Percentiles rank a stretch among this genome's conserved stretches.
These are phyloP conservation scores for Rhopalosiphum nymphaeae DNA, from an alignment of 2,888 invertebrate genomes.

Conservation along the genomic window DNA sequence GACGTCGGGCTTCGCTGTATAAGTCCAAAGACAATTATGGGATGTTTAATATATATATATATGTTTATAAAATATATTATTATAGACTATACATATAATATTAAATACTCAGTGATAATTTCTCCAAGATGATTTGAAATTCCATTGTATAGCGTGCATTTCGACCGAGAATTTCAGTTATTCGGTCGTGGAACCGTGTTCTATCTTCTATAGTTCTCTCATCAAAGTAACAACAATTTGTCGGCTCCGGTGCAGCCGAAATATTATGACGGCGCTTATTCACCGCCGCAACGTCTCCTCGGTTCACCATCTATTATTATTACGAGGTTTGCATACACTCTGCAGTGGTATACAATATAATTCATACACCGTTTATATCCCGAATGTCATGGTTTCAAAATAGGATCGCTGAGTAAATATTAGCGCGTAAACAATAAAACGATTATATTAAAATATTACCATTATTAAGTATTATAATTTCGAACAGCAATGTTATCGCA, in stretches of 20 bases:
- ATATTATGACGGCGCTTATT: not conserved
- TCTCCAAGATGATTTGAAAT: conserved; percentile 10
- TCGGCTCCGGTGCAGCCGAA: not conserved
- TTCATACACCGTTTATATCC: not conserved
- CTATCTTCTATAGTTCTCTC: not conserved
- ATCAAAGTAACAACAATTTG: conserved; percentile 30
- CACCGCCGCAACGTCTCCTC: not conserved
- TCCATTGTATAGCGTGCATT: conserved; percentile 1
- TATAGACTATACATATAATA: not conserved
- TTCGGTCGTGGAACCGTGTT: not conserved
- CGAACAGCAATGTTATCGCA: not conserved
- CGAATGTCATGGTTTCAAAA: not conserved
- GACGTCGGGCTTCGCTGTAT: not conserved
- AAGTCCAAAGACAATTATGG: not conserved
- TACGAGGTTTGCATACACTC: not conserved
- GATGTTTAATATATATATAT: not conserved
- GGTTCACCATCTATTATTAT: not conserved
- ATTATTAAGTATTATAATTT: not conserved
- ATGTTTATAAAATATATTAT: not conserved
- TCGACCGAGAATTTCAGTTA: conserved; percentile 44
- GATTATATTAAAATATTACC: not conserved
- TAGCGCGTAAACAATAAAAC: not conserved
- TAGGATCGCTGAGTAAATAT: not conserved
- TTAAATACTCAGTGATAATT: conserved; percentile 2
- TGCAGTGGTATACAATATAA: not conserved